Evolutionary conservation across 2,888 invertebrate genomes (phyloP), one percentile per base, ranked within the genome.

Genomic region (Anodontia alba): DNA sequence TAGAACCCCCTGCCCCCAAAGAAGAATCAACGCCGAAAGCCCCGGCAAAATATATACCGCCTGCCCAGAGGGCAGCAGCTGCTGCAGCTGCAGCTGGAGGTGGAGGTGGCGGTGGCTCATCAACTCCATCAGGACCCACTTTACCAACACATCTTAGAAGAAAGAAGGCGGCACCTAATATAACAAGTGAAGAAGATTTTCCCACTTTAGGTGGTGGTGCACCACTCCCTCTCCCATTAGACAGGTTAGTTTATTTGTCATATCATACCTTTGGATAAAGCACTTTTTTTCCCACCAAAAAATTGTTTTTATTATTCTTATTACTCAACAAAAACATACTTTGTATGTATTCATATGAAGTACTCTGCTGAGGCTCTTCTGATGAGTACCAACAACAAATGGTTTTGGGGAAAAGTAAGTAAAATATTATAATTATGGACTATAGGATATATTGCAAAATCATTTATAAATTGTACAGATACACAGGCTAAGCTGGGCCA

Each of bases 111-210:
- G 20, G 26, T 31, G 33, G 62, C 33, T 17, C 62, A 17, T 1
- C 33, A 31, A 62, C 62, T 12, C 62, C 74, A n/a, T 67, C 75
- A 33, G 78, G 74, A 0, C 80, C 83, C 7, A 82, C 85, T 8
- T 51, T 84, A 29, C 86, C 89, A 7, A 67, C 81, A 10, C 84
- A 87, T 73, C 62, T 86, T 43, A 79, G 91, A 67, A 87, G 81
- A 69, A 91, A 91, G 76, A 93, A 90, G 80, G 86, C 73, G 17
- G 92, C 92, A 10, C 93, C 93, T 7, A 93, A 92, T 84, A 74
- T 93, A 49, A 84, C 84, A 42, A 93, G 93, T 87, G 93, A 93
- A 82, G 91, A 89, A 33, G 93, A 93, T 77, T 93, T 93, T 80
- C 93, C 93, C 8, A 91, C 92, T 1, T 84, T 93, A n/a, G 93